phyloP scores from a whole-genome alignment of 2,113 vertebrate species.

The Ploceus nigricollis region DNA sequence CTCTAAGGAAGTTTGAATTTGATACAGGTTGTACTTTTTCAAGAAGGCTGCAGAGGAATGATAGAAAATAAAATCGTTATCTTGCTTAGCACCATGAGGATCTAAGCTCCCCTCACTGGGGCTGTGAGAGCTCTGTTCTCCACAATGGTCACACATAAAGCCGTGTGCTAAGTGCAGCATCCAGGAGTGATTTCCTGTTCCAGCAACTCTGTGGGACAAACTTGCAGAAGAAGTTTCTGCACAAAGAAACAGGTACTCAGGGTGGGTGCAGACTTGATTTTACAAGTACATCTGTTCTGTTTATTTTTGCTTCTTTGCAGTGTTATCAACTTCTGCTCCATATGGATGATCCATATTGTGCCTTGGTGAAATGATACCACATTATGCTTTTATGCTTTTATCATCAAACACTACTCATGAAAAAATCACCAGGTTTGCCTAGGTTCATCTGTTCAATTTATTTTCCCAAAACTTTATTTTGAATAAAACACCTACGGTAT shows the following conservation, averaged over 20 bases:
- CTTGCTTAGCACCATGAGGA: background rate
- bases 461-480: constrained; percentile 80
- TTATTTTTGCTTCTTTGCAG: constrained; percentile 80
- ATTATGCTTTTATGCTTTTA: constrained; percentile 82
- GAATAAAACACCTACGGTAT: constrained; percentile 81
- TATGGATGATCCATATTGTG: constrained; percentile 82
- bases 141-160: background rate
- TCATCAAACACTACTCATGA: constrained; percentile 82
- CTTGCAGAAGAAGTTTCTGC: constrained; percentile 68
- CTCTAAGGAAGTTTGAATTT: background rate
- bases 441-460: constrained; percentile 81
- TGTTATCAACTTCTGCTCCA: constrained; percentile 80
- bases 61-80: background rate
- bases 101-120: rapidly evolving
- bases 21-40: background rate
- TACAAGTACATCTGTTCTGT: constrained; percentile 81
- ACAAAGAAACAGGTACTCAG: constrained; percentile 72
- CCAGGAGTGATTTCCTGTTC: background rate
- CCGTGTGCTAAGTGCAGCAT: rapidly evolving
- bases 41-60: background rate
- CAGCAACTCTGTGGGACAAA: constrained; percentile 18
- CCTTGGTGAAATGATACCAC: constrained; percentile 76
- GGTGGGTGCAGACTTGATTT: constrained; percentile 76
- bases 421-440: constrained; percentile 81
- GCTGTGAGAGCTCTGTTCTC: background rate